Conservation (phyloP, 2,888 invertebrate genomes). For the Eupelmus urozonus region DNA sequence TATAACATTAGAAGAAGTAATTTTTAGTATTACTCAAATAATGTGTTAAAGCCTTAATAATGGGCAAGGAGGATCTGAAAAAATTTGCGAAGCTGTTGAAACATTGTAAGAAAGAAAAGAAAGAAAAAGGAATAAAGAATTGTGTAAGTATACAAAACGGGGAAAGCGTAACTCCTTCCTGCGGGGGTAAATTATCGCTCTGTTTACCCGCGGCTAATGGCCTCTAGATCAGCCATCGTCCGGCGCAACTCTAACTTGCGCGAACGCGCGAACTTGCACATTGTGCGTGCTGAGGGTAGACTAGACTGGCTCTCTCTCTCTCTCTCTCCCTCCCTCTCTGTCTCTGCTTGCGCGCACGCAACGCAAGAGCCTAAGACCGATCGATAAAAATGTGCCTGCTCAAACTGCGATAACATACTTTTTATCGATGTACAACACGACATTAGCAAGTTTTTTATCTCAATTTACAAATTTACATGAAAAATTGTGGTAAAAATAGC, state of each 20-base stretch:
- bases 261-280: constrained; percentile 31
- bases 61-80: no score
- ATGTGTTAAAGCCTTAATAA: no score
- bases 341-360: no score
- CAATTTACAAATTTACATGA: no score
- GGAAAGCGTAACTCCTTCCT: constrained; percentile 74
- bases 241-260: constrained; percentile 50
- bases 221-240: constrained; percentile 74
- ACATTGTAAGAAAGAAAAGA: constrained; percentile 19
- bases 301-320: no score
- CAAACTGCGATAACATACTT: constrained; percentile 15
- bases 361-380: constrained; percentile 7
- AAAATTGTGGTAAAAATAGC: no score
- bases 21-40: no score
- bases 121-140: constrained; percentile 68
- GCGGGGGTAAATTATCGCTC: constrained; percentile 76
- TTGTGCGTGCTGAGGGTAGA: constrained; percentile 27
- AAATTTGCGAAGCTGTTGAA: neutral
- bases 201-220: constrained; percentile 77
- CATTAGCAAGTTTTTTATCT: no score
- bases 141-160: constrained; percentile 67
- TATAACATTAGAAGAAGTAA: no score
- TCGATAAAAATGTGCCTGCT: constrained; percentile 35
- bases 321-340: constrained; percentile 5
- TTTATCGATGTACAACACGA: constrained; percentile 8